Evolutionary conservation across 2,797 vertebrate species (phyloP).

Genomic region (Toxotes lorentzi): DNA sequence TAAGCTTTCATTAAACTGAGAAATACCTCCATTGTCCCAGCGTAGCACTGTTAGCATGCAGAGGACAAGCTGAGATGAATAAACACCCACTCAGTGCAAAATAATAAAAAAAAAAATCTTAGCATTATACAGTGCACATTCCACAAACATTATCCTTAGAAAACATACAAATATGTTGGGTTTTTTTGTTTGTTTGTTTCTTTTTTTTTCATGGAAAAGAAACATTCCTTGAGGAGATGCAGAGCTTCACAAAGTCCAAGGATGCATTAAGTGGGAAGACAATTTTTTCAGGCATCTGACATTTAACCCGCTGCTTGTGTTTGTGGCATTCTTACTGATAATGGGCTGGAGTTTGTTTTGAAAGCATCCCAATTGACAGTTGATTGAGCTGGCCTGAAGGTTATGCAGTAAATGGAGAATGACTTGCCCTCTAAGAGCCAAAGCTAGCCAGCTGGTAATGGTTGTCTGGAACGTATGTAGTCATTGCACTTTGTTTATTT

Average conservation of each 20-base stretch:
- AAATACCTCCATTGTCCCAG: constrained; percentile 63
- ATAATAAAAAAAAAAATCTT: constrained; percentile 37
- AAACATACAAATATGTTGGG: constrained; percentile 58
- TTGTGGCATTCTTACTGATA: constrained; percentile 69
- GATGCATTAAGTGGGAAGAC: constrained; percentile 69
- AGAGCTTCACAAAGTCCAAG: constrained; percentile 57
- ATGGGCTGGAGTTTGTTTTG: constrained; percentile 69
- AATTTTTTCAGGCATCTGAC: constrained; percentile 75
- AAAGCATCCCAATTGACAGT: constrained; percentile 69
- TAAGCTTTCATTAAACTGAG: constrained; percentile 63
- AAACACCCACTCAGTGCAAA: constrained; percentile 47
- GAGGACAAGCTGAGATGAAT: constrained; percentile 53
- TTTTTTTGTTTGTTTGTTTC: constrained; percentile 21
- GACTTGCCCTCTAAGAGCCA: constrained; percentile 35
- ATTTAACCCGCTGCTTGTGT: constrained; percentile 73
- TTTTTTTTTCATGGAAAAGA: constrained; percentile 29
- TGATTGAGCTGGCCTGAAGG: constrained; percentile 76
- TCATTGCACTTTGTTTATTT: constrained; percentile 1
- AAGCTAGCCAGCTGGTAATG: constrained; percentile 55
- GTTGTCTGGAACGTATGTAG: constrained; percentile 22
- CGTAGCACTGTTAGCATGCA: constrained; percentile 26
- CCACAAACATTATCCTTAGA: constrained; percentile 47
- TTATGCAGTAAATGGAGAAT: constrained; percentile 67
- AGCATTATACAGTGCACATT: constrained; percentile 43
- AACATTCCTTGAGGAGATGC: constrained; percentile 65